A percentile compares a stretch with the other conserved stretches of the same genome.
Evolutionary conservation across 1,140 invertebrate genomes (phyloP).

Genomic region (Chionoecetes opilio): DNA sequence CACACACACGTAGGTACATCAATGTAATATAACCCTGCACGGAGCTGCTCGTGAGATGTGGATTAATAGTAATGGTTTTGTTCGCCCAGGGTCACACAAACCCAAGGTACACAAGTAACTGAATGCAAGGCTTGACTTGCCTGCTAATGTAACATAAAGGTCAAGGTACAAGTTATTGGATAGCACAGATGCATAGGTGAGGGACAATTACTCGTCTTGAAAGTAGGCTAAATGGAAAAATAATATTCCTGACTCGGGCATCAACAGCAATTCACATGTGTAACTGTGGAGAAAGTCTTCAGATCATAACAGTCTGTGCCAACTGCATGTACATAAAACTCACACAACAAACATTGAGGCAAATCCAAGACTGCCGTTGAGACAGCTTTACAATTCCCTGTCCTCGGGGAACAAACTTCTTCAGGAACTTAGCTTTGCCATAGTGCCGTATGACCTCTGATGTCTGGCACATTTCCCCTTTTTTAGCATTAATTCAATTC

Average conservation of each 20-base stretch:
- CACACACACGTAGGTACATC: not conserved
- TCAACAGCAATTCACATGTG: not conserved
- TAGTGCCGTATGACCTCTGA: too few species aligned
- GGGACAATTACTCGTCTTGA: too few species aligned
- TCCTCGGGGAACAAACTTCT: not conserved
- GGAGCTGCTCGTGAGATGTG: not conserved
- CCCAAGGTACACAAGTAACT: not conserved
- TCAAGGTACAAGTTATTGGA: not conserved
- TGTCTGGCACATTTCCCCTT: too few species aligned
- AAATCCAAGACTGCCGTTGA: not conserved
- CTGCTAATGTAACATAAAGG: too few species aligned
- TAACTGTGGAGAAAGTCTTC: not conserved
- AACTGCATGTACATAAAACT: not conserved
- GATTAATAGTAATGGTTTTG: not conserved
- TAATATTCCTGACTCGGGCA: not conserved
- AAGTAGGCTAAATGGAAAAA: not conserved
- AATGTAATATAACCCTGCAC: not conserved
- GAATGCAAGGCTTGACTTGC: not conserved
- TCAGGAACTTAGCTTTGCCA: too few species aligned
- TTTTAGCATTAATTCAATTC: too few species aligned
- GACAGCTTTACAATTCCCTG: not conserved
- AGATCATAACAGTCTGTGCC: not conserved
- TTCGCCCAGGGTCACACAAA: not conserved
- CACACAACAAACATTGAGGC: not conserved
- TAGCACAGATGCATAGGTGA: not conserved